These are phyloP conservation scores for Scomber scombrus DNA, from an alignment of 2,113 vertebrate species.

Conservation along the genomic window DNA sequence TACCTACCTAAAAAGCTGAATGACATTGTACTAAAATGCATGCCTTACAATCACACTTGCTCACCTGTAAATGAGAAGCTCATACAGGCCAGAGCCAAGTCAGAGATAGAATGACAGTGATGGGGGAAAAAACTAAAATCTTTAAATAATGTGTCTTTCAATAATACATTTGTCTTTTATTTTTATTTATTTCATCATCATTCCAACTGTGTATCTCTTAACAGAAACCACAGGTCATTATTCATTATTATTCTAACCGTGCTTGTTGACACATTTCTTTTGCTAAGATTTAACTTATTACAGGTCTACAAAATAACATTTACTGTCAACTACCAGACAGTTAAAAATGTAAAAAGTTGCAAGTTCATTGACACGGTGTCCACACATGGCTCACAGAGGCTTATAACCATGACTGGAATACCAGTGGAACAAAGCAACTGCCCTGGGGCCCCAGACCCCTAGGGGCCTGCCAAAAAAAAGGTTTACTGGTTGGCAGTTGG, in stretches of 20 bases:
- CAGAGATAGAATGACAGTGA: background rate
- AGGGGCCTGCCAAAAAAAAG: too few relatives aligned
- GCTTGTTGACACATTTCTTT: background rate
- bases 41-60: background rate
- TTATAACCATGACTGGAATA: too few relatives aligned
- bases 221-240: background rate
- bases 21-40: slow-evolving; percentile 8
- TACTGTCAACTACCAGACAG: background rate
- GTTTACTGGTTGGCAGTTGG: too few relatives aligned
- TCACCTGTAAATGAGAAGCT: slow-evolving; percentile 1
- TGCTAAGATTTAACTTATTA: background rate
- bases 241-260: background rate
- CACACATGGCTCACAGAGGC: too few relatives aligned
- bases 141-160: background rate
- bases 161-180: background rate
- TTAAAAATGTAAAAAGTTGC: background rate
- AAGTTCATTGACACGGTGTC: too few relatives aligned
- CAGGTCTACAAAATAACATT: background rate
- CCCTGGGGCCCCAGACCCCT: too few relatives aligned
- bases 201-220: slow-evolving; percentile 18
- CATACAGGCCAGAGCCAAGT: background rate
- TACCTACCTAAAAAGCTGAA: background rate
- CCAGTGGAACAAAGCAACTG: too few relatives aligned
- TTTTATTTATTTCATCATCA: slow-evolving; percentile 14
- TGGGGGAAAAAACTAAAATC: background rate